Evolutionary conservation across 2,888 invertebrate genomes (phyloP), one percentile per base, ranked within the genome.

Genomic region (Euproctis similis): DNA sequence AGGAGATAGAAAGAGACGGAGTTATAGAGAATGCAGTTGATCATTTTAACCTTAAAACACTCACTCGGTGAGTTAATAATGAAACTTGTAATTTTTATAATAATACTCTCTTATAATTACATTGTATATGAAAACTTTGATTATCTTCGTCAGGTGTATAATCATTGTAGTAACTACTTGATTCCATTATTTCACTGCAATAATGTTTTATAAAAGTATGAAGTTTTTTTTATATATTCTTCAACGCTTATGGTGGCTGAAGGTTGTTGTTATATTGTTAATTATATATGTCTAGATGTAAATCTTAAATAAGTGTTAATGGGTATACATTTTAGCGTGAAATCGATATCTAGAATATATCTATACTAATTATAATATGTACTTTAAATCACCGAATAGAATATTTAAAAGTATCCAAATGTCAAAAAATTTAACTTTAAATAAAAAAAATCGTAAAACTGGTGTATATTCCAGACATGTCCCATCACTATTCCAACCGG

Each of bases 241-340:
- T n/a, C n/a, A n/a, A n/a, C n/a, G n/a, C n/a, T n/a, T n/a, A 35
- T 43, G 44, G 34, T 46, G 42, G 34, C 32, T 39, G 39, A 34
- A 28, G 48, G 48, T 45, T 36, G 18, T 24, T 29, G 19, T n/a
- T n/a, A n/a, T 18, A 21, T 28, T 36, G 45, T 44, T 44, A 39
- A 32, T 28, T 31, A 36, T 45, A 48, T 44, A 47, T 48, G 48
- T 44, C 40, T 48, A 39, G 45, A 45, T 45, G 39, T 44, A n/a
- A 48, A 45, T 48, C 49, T 48, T 30, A 30, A 32, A 34, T 36
- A 44, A 30, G 49, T 45, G 45, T 48, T 44, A 48, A 39, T 48
- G 13, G 34, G 27, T 32, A n/a, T n/a, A n/a, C n/a, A 24, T 39
- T 45, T 45, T 48, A 24, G 32, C 36, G 36, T 43, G 32, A 39